Evolutionary conservation across 2,797 vertebrate genomes (phyloP).

Genomic region (Sebastolobus alascanus): DNA sequence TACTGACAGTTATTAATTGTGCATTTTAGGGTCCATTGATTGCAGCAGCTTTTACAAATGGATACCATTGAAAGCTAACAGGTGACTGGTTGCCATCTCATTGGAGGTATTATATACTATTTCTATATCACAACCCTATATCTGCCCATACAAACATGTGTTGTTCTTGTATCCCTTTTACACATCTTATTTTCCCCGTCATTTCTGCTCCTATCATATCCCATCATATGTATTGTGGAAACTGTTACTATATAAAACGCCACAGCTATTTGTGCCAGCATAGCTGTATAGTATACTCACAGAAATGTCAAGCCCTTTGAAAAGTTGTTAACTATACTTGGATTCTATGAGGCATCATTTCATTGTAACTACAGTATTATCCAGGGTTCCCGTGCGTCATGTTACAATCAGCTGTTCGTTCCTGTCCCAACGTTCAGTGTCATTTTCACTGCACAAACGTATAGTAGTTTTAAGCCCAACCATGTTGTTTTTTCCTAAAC

Average conservation of each 20-base stretch:
- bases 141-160: background rate
- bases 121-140: conserved; percentile 63
- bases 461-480: too few relatives aligned
- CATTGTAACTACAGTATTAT: background rate
- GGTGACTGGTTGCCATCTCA: conserved; percentile 90
- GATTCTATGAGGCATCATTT: background rate
- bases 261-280: conserved; percentile 2
- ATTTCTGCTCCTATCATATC: background rate
- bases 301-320: background rate
- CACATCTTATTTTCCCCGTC: conserved; percentile 30
- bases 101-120: conserved; percentile 89
- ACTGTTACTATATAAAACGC: background rate
- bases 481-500: too few relatives aligned
- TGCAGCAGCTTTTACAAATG: conserved; percentile 97
- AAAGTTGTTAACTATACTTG: background rate
- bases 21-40: conserved; percentile 97
- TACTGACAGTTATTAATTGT: conserved; percentile 94
- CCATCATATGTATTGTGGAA: background rate
- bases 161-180: conserved; percentile 9
- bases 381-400: background rate
- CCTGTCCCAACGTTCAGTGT: too few relatives aligned
- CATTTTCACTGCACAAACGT: too few relatives aligned
- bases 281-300: background rate
- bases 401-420: too few relatives aligned
- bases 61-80: conserved; percentile 97